Evolutionary conservation across 2,113 vertebrate genomes (phyloP).

Genomic region (Apodemus sylvaticus): DNA sequence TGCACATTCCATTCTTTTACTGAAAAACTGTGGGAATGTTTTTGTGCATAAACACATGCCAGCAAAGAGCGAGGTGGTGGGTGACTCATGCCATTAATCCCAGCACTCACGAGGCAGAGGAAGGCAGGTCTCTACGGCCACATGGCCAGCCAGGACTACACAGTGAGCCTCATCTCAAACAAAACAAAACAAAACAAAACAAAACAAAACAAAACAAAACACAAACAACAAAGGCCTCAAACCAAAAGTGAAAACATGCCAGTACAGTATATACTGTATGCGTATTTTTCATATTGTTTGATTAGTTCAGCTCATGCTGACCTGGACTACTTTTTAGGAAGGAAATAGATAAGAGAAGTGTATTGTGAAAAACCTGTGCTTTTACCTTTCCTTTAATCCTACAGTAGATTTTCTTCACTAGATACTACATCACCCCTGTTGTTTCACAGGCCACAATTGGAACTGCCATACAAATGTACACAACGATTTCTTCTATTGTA

Average conservation of each 20-base stretch:
- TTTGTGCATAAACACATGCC: neutral
- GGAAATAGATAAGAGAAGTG: constrained; percentile 26
- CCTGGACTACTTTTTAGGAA: constrained; percentile 21
- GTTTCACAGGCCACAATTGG: neutral
- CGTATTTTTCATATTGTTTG: neutral
- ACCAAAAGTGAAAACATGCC: neutral
- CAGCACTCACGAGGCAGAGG: neutral
- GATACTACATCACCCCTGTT: constrained; percentile 9
- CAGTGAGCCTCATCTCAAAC: neutral
- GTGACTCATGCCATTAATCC: neutral
- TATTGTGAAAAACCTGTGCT: neutral
- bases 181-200: neutral
- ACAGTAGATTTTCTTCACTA: constrained; percentile 44
- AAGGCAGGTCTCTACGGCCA: neutral
- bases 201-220: neutral
- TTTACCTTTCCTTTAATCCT: constrained; percentile 27
- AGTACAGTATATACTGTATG: neutral
- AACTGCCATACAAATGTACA: neutral
- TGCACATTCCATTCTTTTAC: neutral
- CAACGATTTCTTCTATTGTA: constrained; percentile 2
- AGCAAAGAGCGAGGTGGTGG: neutral
- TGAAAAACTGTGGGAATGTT: constrained; percentile 32
- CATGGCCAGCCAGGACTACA: neutral
- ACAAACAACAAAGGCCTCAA: neutral
- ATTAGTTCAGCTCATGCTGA: neutral